Evolutionary conservation across 2,113 vertebrate species (phyloP).

Genomic region (Ursus arctos): DNA sequence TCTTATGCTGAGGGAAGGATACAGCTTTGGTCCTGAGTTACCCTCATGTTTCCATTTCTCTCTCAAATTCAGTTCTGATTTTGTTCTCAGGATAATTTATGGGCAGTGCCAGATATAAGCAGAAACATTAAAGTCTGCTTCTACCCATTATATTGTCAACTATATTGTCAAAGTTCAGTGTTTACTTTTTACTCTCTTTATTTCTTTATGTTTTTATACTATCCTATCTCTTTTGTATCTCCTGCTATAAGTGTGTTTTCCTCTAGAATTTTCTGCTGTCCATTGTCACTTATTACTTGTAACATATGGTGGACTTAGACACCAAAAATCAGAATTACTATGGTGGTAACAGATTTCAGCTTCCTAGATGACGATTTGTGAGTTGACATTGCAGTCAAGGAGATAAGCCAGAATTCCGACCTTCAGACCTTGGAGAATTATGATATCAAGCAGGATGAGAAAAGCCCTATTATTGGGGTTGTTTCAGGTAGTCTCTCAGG

Average conservation of each 20-base stretch:
- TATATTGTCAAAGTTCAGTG: not conserved
- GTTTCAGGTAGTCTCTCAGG: not conserved
- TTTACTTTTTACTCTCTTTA: not conserved
- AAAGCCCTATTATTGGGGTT: not conserved
- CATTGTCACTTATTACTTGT: not conserved
- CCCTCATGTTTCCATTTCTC: not conserved
- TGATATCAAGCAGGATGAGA: not conserved
- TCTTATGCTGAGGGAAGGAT: no score
- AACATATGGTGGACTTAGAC: not conserved
- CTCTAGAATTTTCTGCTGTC: not conserved
- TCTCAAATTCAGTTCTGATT: not conserved
- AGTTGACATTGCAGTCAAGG: not conserved
- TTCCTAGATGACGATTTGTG: not conserved
- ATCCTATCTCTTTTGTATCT: not conserved
- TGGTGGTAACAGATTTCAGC: not conserved
- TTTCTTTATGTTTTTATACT: not conserved
- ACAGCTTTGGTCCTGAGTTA: no score
- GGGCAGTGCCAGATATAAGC: rapidly evolving
- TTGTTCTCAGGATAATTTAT: not conserved
- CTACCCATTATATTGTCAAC: not conserved
- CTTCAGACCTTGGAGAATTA: not conserved
- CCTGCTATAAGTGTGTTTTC: not conserved
- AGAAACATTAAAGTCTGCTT: not conserved
- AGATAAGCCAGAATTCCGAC: not conserved
- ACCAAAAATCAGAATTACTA: not conserved